Base-by-base conservation (phyloP, 2,888 invertebrate genomes). In the Orchesella flavescens region DNA sequence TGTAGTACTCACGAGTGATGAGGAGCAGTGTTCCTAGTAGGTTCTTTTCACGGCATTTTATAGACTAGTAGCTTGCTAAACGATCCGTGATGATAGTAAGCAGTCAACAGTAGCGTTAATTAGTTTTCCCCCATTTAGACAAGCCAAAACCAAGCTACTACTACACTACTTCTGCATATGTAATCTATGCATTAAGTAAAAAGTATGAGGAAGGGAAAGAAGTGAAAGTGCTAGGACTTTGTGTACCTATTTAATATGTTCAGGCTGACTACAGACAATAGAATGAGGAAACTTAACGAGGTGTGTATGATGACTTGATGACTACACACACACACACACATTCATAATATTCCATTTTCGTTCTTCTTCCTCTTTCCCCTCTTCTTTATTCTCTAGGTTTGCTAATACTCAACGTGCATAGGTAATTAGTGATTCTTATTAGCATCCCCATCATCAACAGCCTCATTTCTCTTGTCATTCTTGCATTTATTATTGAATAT, bases 61-160 rank as follows among this genome's bases (percentile, higher is more conserved):
- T 59, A 59, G 21, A 59, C 19, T 59, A 73, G 73, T 46, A 75
- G 66, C 66, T 66, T 76, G 76, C 0, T 91, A 92, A 71, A 93
- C 92, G 0, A 74, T 73, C 79, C 71, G 69, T 83, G 72, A 89
- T 90, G 77, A 91, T 89, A 2, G 90, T 88, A 68, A 57, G 77
- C 77, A 77, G 77, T 77, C 77, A 77, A 77, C 77, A 77, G 77
- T 77, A 69, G 68, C 77, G 69, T 77, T 77, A 77, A 77, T 77
- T 77, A 77, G 77, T 77, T 77, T 77, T 77, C 69, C 59, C 59
- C 69, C 59, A 68, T 77, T 77, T 77, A 69, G 77, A 49, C 61
- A 69, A 77, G 59, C 44, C 34, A 43, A 21, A 12, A n/a, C 34
- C 34, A 34, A 34, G 34, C 34, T 7, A 34, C 34, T 34, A 34